Percentiles rank a stretch among this genome's conserved stretches.
Evolutionary conservation across 2,113 vertebrate genomes (phyloP).

Genomic region (Arenaria interpres): DNA sequence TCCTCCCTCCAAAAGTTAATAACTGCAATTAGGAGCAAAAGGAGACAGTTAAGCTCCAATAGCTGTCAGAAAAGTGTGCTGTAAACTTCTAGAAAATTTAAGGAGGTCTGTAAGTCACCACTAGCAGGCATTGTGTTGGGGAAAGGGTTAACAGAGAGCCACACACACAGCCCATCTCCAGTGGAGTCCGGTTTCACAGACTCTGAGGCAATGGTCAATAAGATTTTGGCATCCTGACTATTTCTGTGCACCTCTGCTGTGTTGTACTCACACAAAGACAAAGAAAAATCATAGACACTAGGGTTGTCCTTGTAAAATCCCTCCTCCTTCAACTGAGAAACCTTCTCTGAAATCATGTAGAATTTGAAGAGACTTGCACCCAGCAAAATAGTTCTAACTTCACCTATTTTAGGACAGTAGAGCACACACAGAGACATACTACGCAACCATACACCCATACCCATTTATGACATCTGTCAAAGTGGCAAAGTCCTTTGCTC

Average conservation of each 20-base stretch:
- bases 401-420: neutral
- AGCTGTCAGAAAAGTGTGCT: neutral
- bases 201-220: neutral
- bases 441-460: neutral
- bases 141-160: neutral
- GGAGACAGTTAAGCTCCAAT: neutral
- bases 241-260: neutral
- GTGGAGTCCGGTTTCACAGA: neutral
- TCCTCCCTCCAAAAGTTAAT: slow-evolving; percentile 20
- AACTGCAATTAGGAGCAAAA: slow-evolving; percentile 10
- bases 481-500: neutral
- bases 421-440: neutral
- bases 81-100: neutral
- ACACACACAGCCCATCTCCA: neutral
- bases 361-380: neutral
- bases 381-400: neutral
- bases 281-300: neutral
- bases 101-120: neutral
- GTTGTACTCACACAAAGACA: neutral
- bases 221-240: neutral
- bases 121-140: neutral
- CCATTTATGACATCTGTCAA: neutral
- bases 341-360: neutral
- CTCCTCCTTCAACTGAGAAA: neutral
- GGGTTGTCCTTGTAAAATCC: neutral